Base-by-base conservation (phyloP, 2,888 invertebrate species). In the Lasius fuliginosus region DNA sequence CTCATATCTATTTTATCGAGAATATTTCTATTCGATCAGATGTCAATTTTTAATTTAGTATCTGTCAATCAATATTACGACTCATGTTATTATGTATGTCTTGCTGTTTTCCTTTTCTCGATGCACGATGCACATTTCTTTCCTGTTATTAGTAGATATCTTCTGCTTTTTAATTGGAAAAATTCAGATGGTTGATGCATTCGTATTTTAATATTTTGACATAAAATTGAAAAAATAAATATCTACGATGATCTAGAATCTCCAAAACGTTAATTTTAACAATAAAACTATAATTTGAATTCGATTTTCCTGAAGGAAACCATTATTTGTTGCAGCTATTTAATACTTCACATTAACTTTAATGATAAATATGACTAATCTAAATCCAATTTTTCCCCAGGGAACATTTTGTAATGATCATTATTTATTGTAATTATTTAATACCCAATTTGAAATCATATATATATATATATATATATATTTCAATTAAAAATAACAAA, bases 41-140 rank as follows among this genome's bases (percentile, higher is more conserved):
- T 46, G 15, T 69, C 58, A 60, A 71, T 71, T 71, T 71, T 71
- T 46, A 81, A 81, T 81, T 79, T 23, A 71, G 18, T 23, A 36
- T 23, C 18, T 23, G 46, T 33, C 71, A 71, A 81, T 79, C 60
- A 81, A 81, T 81, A 71, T 69, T 60, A 46, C 42, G 56, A 12
- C 15, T 68, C 18, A 18, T 53, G 6, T 53, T 49, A 18, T 18
- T 18, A 49, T 33, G 15, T 77, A 27, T n/a, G n/a, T 42, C 27
- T 12, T 15, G 27, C 15, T 18, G 33, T 46, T 60, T 60, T 42
- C 18, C 18, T 60, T 60, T 60, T 60, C 30, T 60, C 33, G 18
- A 79, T 60, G 1, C 18, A 12, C 40, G 9, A 40, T 53, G 33
- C 33, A 79, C 8, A n/a, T 69, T 79, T 69, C 33, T 33, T 60